These are phyloP conservation scores for Pseudorasbora parva DNA, from an alignment of 2,113 vertebrate genomes.

Conservation along the genomic window DNA sequence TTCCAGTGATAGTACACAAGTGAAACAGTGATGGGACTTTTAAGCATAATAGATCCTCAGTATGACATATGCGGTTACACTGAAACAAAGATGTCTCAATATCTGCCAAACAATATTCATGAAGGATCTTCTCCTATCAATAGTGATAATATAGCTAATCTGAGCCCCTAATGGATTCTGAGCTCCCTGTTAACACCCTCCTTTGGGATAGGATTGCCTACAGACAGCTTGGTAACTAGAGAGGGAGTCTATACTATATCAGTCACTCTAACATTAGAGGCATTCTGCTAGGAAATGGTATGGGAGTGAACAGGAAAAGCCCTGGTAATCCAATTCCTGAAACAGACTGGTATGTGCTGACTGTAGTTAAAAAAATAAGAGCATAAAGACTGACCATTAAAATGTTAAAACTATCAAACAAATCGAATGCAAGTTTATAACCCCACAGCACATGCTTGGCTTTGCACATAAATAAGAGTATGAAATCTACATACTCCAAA, in stretches of 20 bases:
- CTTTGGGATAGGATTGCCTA: slow-evolving; percentile 51
- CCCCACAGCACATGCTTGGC: neutral
- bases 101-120: slow-evolving; percentile 25
- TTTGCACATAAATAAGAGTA: neutral
- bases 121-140: slow-evolving; percentile 13
- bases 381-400: slow-evolving; percentile 58
- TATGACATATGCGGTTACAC: slow-evolving; percentile 34
- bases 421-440: neutral
- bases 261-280: slow-evolving; percentile 62
- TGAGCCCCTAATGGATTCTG: slow-evolving; percentile 54
- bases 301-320: slow-evolving; percentile 62
- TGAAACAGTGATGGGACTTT: slow-evolving; percentile 1
- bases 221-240: slow-evolving; percentile 53
- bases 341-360: slow-evolving; percentile 65
- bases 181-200: slow-evolving; percentile 52
- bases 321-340: slow-evolving; percentile 69
- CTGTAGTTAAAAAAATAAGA: slow-evolving; percentile 46
- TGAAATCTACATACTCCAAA: neutral
- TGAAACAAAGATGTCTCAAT: slow-evolving; percentile 16
- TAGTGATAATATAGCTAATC: slow-evolving; percentile 35
- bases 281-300: slow-evolving; percentile 46
- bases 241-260: slow-evolving; percentile 45
- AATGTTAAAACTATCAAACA: slow-evolving; percentile 3
- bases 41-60: neutral
- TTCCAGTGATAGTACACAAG: neutral